A percentile compares a stretch with the other conserved stretches of the same genome.
These are phyloP conservation scores for Onychomys torridus DNA, from an alignment of 2,797 vertebrate species.

Conservation along the genomic window DNA sequence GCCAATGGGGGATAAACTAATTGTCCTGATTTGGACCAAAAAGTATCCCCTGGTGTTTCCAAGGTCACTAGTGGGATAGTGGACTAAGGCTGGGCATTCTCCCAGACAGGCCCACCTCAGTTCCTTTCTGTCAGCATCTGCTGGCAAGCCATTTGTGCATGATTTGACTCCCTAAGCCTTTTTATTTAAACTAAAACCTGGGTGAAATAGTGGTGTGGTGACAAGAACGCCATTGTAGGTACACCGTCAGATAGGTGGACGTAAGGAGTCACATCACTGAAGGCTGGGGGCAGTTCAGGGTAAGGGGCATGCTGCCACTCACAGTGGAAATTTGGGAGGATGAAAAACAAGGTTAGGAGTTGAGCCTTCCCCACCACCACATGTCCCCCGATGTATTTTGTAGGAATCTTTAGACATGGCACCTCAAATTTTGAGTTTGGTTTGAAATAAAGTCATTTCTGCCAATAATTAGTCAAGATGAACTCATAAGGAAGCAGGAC, in stretches of 20 bases:
- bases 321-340: background rate
- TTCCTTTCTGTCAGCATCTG: background rate
- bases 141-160: background rate
- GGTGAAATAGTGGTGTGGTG: background rate
- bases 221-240: background rate
- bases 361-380: background rate
- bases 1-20: background rate
- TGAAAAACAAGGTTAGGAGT: background rate
- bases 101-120: background rate
- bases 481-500: background rate
- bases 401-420: background rate
- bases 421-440: background rate
- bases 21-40: background rate
- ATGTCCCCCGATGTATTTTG: background rate
- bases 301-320: accelerated
- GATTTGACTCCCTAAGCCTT: background rate
- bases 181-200: background rate
- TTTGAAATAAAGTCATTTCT: background rate
- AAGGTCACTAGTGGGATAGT: background rate
- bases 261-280: accelerated
- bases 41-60: background rate
- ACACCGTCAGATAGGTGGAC: background rate
- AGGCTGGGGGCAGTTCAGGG: background rate
- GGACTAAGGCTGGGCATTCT: background rate
- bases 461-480: background rate